phyloP scores from a whole-genome alignment of 1,140 invertebrate genomes.

The Anadara kagoshimensis region DNA sequence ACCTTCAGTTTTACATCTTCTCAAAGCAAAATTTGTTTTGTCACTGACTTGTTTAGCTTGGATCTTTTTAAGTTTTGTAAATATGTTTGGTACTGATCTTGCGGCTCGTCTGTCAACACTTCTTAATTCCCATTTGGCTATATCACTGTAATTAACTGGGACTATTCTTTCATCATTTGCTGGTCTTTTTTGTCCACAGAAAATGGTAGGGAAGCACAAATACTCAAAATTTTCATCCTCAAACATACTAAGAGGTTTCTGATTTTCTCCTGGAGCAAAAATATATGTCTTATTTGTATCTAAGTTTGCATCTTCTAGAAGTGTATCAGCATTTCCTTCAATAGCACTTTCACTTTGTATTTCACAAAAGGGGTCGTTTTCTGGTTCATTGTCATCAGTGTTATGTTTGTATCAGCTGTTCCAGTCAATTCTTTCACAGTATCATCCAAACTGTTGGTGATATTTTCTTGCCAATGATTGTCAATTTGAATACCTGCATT shows the following conservation, averaged over 20 bases:
- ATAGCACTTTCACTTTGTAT: background rate
- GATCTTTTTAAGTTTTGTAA: constrained; percentile 33
- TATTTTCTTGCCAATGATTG: constrained; percentile 16
- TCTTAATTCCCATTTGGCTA: constrained; percentile 40
- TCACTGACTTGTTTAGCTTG: constrained; percentile 27
- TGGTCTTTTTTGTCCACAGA: constrained; percentile 32
- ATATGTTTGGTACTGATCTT: constrained; percentile 29
- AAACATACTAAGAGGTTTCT: constrained; percentile 35
- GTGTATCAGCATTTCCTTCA: constrained; percentile 29
- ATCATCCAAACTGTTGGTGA: background rate
- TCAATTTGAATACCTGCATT: constrained; percentile 7
- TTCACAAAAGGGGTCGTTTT: constrained; percentile 15
- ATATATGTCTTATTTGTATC: constrained; percentile 5
- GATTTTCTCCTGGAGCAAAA: constrained; percentile 38
- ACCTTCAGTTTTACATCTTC: constrained; percentile 22
- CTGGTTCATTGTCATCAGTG: constrained; percentile 4
- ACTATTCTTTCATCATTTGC: constrained; percentile 29
- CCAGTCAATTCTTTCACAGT: constrained; percentile 15
- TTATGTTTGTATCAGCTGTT: background rate
- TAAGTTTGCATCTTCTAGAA: constrained; percentile 14
- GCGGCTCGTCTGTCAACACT: constrained; percentile 36
- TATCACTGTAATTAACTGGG: constrained; percentile 36
- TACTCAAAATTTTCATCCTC: constrained; percentile 33
- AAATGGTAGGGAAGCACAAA: constrained; percentile 44
- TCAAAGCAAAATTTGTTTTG: constrained; percentile 20